Conservation (phyloP, 2,888 invertebrate genomes). For the Plebejus melissa region DNA sequence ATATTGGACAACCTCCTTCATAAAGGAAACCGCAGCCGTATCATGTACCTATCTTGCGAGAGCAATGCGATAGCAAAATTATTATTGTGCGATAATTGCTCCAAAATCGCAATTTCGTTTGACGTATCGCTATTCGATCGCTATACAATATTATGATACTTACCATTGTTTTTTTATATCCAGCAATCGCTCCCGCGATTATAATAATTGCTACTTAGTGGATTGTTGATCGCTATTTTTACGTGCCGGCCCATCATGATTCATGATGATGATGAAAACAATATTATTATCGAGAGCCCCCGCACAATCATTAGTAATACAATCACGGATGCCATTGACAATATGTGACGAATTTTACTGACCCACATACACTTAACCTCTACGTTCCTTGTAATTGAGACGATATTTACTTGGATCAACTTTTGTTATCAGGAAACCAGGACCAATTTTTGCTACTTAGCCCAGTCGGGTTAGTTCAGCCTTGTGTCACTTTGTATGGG, state of each 20-base stretch:
- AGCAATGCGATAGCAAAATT: too few relatives aligned
- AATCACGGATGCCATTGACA: slow-evolving; percentile 46
- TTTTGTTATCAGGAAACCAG: background rate
- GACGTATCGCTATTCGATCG: too few relatives aligned
- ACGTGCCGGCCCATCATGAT: background rate
- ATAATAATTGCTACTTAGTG: too few relatives aligned
- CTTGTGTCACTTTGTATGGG: too few relatives aligned
- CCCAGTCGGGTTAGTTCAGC: too few relatives aligned
- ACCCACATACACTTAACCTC: slow-evolving; percentile 38
- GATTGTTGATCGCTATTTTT: too few relatives aligned
- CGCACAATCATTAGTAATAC: slow-evolving; percentile 14
- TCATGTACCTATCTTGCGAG: too few relatives aligned
- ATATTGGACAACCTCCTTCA: background rate
- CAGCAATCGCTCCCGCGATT: too few relatives aligned
- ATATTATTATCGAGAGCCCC: background rate
- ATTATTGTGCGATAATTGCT: too few relatives aligned
- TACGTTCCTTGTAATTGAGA: slow-evolving; percentile 2
- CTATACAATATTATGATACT: too few relatives aligned
- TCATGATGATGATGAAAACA: background rate
- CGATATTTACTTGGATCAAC: background rate
- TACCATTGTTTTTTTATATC: too few relatives aligned
- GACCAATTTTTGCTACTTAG: background rate
- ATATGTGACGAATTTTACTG: slow-evolving; percentile 56
- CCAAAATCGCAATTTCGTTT: too few relatives aligned
- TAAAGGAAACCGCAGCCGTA: background rate